phyloP scores from a whole-genome alignment of 2,888 invertebrate genomes.

The Lasioglossum oenotherae region DNA sequence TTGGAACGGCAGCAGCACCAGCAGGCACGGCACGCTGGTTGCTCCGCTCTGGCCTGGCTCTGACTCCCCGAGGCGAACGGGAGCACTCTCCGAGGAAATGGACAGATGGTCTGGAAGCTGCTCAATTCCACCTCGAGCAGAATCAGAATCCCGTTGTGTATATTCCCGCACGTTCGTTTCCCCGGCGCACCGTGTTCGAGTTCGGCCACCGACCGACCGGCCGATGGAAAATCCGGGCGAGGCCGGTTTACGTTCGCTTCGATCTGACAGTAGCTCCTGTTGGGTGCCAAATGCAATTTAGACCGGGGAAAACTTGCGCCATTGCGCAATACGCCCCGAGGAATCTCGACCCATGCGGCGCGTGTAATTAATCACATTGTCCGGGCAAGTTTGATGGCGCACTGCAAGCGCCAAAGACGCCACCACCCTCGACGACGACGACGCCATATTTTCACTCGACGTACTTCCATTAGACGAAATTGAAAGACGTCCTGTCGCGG shows the following conservation, averaged over 20 bases:
- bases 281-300: constrained; percentile 56
- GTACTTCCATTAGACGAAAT: neutral
- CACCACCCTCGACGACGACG: constrained; percentile 13
- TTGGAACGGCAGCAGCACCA: constrained; percentile 52
- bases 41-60: constrained; percentile 1
- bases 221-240: constrained; percentile 63
- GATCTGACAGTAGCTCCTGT: constrained; percentile 36
- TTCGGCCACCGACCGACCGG: constrained; percentile 54
- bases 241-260: constrained; percentile 46
- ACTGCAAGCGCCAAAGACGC: neutral
- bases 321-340: constrained; percentile 5
- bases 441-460: neutral
- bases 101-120: constrained; percentile 74
- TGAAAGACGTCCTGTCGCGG: constrained; percentile 9
- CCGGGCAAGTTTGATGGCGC: constrained; percentile 5
- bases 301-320: constrained; percentile 24
- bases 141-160: constrained; percentile 68
- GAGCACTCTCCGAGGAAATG: constrained; percentile 74
- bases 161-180: constrained; percentile 65
- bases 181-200: constrained; percentile 39
- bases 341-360: constrained; percentile 16
- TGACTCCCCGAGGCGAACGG: constrained; percentile 71
- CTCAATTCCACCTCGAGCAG: constrained; percentile 66
- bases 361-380: constrained; percentile 23
- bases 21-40: constrained; percentile 26